phyloP scores from a whole-genome alignment of 2,888 invertebrate genomes.

The Heliothis peltigera region DNA sequence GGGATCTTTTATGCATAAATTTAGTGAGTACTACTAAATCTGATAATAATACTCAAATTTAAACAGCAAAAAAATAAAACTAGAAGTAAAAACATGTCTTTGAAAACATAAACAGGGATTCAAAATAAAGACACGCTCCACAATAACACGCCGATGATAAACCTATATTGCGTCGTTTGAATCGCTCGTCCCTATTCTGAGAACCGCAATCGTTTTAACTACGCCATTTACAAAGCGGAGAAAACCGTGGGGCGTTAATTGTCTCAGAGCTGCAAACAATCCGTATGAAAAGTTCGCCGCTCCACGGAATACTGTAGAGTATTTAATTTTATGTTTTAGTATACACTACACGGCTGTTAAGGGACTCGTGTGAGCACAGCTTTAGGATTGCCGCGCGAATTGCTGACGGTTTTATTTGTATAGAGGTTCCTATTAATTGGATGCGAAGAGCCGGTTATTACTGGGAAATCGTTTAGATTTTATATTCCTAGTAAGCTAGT shows the following conservation, averaged over 20 bases:
- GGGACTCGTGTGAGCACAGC: conserved; percentile 19
- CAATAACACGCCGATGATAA: conserved; percentile 56
- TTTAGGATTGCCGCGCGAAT: conserved; percentile 9
- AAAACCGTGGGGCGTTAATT: conserved; percentile 60
- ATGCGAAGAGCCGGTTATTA: conserved; percentile 4
- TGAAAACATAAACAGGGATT: conserved; percentile 9
- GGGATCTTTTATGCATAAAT: no score
- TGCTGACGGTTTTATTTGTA: conserved; percentile 36
- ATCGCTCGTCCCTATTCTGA: conserved; percentile 56
- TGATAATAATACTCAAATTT: neutral
- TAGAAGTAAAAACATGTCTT: neutral
- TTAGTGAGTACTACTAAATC: no score
- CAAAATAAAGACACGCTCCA: conserved; percentile 32
- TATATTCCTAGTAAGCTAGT: neutral
- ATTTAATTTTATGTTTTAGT: conserved; percentile 58
- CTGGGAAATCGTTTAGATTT: conserved; percentile 15
- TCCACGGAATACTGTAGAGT: conserved; percentile 51
- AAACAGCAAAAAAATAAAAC: neutral
- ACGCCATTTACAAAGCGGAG: conserved; percentile 62
- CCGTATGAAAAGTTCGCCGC: conserved; percentile 58
- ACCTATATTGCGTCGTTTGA: conserved; percentile 55
- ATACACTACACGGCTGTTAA: conserved; percentile 34
- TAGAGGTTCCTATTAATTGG: conserved; percentile 31
- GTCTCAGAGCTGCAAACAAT: conserved; percentile 59
- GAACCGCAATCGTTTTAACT: conserved; percentile 63